Evolutionary conservation across 2,113 vertebrate genomes (phyloP).

Genomic region (Tamias sibiricus): DNA sequence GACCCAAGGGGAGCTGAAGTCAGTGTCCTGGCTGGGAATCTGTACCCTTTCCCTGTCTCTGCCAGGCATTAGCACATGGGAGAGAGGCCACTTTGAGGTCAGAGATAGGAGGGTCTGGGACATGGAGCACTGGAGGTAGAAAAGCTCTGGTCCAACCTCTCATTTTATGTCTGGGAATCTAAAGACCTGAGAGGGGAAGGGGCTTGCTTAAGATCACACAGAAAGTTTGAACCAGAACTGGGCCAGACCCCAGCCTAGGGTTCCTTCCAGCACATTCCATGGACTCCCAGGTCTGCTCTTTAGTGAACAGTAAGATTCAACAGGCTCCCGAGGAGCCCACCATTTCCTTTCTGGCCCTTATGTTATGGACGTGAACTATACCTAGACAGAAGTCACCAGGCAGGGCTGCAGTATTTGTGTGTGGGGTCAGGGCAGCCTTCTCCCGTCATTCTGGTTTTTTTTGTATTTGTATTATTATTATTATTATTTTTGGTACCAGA

Average conservation of each 20-base stretch:
- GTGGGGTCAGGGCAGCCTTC: not conserved
- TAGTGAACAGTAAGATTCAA: not conserved
- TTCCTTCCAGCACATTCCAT: not conserved
- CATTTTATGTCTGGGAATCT: not conserved
- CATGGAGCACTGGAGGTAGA: not conserved
- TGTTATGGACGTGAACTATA: not conserved
- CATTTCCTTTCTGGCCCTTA: not conserved
- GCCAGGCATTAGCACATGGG: not conserved
- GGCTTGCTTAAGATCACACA: not conserved
- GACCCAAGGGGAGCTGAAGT: constrained; percentile 34
- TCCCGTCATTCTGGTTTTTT: not conserved
- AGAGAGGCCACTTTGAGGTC: not conserved
- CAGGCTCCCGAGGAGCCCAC: not conserved
- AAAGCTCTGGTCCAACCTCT: not conserved
- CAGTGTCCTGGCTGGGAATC: not conserved
- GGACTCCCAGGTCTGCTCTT: not conserved
- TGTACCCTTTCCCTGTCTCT: not conserved
- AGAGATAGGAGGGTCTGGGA: not conserved
- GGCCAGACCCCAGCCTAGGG: not conserved
- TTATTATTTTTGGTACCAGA: too few relatives aligned
- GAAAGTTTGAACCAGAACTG: not conserved
- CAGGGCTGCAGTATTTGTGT: not conserved
- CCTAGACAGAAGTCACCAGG: not conserved
- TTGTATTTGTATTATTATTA: too few relatives aligned
- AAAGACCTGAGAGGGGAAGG: not conserved